Conservation (phyloP, 2,797 vertebrate species). For the Microctenopoma steveboyesi region DNA sequence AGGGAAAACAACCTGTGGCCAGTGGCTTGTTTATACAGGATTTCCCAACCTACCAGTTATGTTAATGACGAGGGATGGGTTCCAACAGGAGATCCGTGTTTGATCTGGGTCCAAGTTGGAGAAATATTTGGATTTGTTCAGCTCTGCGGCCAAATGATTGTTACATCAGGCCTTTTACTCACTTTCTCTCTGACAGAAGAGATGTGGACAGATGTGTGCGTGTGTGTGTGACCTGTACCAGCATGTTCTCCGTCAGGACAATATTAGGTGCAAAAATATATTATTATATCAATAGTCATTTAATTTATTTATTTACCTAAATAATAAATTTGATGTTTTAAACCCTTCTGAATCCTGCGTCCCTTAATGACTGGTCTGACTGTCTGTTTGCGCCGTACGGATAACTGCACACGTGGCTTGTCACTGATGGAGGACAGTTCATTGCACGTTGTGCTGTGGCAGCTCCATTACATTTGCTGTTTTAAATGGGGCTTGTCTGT, state of each 20-base stretch:
- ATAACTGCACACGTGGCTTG: constrained; percentile 26
- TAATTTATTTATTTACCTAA: too few relatives aligned
- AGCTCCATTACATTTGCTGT: neutral
- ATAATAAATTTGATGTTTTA: too few relatives aligned
- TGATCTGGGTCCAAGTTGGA: neutral
- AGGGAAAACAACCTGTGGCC: neutral
- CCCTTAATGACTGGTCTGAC: constrained; percentile 15
- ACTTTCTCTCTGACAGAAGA: too few relatives aligned
- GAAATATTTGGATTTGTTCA: neutral
- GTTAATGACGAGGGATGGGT: neutral
- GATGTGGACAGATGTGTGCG: too few relatives aligned
- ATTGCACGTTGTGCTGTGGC: neutral
- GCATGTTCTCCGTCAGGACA: too few relatives aligned
- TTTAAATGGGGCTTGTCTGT: neutral
- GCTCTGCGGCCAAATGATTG: neutral
- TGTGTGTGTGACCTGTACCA: too few relatives aligned
- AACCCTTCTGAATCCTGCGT: neutral
- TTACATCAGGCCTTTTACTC: neutral
- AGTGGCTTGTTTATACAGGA: neutral
- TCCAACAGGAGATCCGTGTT: neutral
- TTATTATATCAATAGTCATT: too few relatives aligned
- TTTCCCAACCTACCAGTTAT: neutral
- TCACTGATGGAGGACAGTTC: constrained; percentile 16
- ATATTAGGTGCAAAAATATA: too few relatives aligned
- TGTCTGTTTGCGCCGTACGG: constrained; percentile 7